Conservation (phyloP, 2,888 invertebrate genomes). For the Cynaeus angustus region DNA sequence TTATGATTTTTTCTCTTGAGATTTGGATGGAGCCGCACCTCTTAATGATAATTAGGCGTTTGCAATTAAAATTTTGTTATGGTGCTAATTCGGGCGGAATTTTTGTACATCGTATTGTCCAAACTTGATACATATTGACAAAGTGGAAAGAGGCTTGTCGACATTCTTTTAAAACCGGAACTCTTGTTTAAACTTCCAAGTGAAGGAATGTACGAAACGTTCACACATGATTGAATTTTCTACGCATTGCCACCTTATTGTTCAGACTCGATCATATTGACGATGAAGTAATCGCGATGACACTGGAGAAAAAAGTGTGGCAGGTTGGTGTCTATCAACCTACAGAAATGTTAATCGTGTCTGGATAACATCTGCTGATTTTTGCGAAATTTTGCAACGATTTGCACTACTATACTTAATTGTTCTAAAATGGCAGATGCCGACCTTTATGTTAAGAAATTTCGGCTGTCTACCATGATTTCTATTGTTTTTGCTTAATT, state of each 20-base stretch:
- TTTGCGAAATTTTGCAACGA: too few relatives aligned
- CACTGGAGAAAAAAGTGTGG: conserved; percentile 8
- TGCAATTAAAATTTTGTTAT: conserved; percentile 23
- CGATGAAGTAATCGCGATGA: conserved; percentile 23
- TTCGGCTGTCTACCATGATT: neutral
- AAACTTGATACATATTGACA: conserved; percentile 2
- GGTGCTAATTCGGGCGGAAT: neutral
- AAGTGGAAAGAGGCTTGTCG: neutral
- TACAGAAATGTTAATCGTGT: conserved; percentile 12
- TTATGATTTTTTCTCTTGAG: conserved; percentile 3
- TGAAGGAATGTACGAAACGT: too few relatives aligned
- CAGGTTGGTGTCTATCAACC: conserved; percentile 2
- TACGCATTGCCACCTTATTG: conserved; percentile 2
- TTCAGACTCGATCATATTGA: neutral
- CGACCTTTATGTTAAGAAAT: too few relatives aligned
- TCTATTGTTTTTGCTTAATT: conserved; percentile 3
- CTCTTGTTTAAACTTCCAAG: too few relatives aligned
- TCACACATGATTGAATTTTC: too few relatives aligned
- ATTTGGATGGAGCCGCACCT: conserved; percentile 18
- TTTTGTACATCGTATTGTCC: conserved; percentile 6
- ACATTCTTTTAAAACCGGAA: too few relatives aligned
- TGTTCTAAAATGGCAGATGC: too few relatives aligned
- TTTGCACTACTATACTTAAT: too few relatives aligned
- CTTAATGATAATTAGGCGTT: conserved; percentile 10
- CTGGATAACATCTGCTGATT: neutral